A percentile compares a stretch with the other conserved stretches of the same genome.
phyloP scores from a whole-genome alignment of 2,888 invertebrate species.

The Atrina japonica region DNA sequence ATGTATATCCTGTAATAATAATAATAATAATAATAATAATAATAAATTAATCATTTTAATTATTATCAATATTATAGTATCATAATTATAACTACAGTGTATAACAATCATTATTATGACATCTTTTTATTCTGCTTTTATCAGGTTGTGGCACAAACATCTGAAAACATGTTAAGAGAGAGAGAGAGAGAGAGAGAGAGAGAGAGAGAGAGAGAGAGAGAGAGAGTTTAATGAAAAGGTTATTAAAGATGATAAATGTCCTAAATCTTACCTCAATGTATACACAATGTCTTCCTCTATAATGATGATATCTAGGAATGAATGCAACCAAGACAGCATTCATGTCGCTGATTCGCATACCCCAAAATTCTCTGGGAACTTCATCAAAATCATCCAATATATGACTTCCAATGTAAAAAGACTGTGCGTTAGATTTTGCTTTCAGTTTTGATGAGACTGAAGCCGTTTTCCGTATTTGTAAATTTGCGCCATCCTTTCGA shows the following conservation, averaged over 20 bases:
- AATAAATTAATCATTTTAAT: neutral
- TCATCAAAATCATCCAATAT: slow-evolving; percentile 16
- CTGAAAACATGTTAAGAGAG: no score
- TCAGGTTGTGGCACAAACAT: neutral
- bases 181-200: no score
- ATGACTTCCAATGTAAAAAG: slow-evolving; percentile 1
- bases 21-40: neutral
- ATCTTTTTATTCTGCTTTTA: neutral
- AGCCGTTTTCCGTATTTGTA: neutral
- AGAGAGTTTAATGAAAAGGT: no score
- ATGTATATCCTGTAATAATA: slow-evolving; percentile 29
- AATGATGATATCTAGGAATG: slow-evolving; percentile 36
- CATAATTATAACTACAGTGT: no score
- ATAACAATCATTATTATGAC: no score
- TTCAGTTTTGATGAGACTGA: neutral
- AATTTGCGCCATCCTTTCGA: slow-evolving; percentile 3
- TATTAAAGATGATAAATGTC: no score
- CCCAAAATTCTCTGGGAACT: slow-evolving; percentile 7
- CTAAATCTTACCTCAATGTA: slow-evolving; percentile 30
- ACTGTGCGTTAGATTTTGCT: slow-evolving; percentile 14
- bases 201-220: no score
- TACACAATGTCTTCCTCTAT: slow-evolving; percentile 33
- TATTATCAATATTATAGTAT: neutral
- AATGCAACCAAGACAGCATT: slow-evolving; percentile 27
- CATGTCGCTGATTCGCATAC: neutral